Conservation (phyloP, 2,888 invertebrate genomes). For the Bombylius major region DNA sequence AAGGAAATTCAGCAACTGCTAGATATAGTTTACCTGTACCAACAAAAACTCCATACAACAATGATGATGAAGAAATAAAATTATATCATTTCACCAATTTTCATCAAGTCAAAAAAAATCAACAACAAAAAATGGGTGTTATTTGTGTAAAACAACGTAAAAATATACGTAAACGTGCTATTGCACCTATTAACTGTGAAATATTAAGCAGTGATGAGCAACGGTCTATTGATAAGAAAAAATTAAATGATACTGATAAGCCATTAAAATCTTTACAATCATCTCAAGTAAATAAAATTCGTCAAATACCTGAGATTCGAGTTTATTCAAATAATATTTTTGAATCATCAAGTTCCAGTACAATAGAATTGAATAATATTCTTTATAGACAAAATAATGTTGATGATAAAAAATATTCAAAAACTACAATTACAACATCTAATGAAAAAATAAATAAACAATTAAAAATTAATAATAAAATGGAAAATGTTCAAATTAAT, state of each 20-base stretch:
- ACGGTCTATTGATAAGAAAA: background rate
- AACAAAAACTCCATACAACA: background rate
- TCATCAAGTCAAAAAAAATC: background rate
- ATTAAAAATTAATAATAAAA: background rate
- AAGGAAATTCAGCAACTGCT: too few species aligned
- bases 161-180: conserved; percentile 1
- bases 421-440: background rate
- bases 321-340: background rate
- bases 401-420: background rate
- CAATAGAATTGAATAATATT: conserved; percentile 13
- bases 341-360: background rate
- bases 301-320: background rate
- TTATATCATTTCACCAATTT: too few species aligned
- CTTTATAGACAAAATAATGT: conserved; percentile 8
- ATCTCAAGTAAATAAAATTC: background rate
- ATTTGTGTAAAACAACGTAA: conserved; percentile 1
- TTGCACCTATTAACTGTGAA: background rate
- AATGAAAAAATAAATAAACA: too few species aligned
- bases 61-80: background rate
- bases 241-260: background rate
- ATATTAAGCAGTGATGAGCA: background rate
- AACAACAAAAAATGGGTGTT: conserved; percentile 3
- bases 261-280: too few species aligned
- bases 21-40: too few species aligned
- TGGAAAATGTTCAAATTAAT: background rate